Evolutionary conservation across 2,888 invertebrate species (phyloP).

Genomic region (Ypsolopha sequella): DNA sequence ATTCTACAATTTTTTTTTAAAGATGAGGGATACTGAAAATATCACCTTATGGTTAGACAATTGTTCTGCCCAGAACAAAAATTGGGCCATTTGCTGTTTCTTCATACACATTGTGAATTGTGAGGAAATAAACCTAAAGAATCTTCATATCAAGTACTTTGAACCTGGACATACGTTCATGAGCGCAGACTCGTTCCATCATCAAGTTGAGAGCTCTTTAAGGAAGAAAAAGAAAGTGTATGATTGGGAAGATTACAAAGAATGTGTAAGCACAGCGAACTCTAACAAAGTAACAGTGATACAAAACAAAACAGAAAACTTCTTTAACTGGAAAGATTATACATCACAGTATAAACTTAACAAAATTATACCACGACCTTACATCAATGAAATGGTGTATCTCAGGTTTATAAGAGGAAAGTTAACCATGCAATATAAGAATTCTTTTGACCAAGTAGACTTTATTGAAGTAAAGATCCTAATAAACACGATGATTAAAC

Average conservation of each 20-base stretch:
- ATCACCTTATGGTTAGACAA: too few relatives aligned
- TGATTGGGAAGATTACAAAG: not conserved
- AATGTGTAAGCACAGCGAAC: not conserved
- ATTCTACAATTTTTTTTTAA: not conserved
- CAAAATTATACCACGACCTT: not conserved
- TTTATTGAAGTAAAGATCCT: too few relatives aligned
- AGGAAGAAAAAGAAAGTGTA: not conserved
- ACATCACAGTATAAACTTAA: not conserved
- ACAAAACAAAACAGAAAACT: not conserved
- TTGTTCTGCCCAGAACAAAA: not conserved
- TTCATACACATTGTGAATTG: slow-evolving; percentile 1
- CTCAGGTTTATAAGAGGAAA: not conserved
- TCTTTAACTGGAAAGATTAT: not conserved
- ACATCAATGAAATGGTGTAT: not conserved
- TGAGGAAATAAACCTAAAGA: not conserved
- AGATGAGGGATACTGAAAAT: too few relatives aligned
- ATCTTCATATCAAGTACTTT: not conserved
- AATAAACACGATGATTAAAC: not conserved
- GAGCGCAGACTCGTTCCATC: not conserved
- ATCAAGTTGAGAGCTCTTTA: not conserved
- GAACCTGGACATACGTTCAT: not conserved
- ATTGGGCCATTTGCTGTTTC: not conserved
- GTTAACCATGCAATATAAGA: not conserved
- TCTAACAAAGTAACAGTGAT: not conserved
- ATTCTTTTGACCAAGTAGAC: too few relatives aligned